Conservation (phyloP, 2,797 vertebrate species). For the Pseudomugil tenellus region DNA sequence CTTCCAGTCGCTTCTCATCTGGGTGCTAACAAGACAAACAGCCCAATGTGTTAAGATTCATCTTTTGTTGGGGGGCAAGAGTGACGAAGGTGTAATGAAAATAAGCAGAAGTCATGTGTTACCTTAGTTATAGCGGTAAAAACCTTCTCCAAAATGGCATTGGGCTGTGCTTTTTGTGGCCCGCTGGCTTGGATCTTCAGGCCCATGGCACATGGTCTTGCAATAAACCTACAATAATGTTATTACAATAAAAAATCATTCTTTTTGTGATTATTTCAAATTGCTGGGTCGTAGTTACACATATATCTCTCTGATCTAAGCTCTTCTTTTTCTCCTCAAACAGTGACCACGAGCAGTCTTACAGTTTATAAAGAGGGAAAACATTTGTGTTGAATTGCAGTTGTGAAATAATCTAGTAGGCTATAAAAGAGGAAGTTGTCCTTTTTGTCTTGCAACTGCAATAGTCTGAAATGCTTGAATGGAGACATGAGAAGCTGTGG, state of each 20-base stretch:
- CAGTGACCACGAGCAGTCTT: not conserved
- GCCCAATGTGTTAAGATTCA: not conserved
- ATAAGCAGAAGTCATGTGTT: not conserved
- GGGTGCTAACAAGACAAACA: conserved; percentile 86
- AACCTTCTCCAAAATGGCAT: conserved; percentile 98
- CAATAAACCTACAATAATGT: conserved; percentile 91
- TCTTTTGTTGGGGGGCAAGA: not conserved
- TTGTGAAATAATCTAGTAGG: not conserved
- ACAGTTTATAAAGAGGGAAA: not conserved
- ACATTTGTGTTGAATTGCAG: not conserved
- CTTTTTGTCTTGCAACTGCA: not conserved
- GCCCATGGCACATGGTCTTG: conserved; percentile 96
- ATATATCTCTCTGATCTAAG: not conserved
- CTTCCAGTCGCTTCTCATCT: conserved; percentile 96
- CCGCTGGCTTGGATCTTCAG: conserved; percentile 96
- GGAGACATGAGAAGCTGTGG: not conserved
- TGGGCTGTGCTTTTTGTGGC: conserved; percentile 94
- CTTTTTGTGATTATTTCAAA: not conserved
- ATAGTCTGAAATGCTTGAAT: not conserved
- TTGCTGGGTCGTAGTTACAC: not conserved
- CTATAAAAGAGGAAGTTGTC: not conserved
- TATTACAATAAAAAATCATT: no score
- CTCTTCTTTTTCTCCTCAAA: conserved; percentile 5
- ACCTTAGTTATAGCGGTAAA: conserved; percentile 99
- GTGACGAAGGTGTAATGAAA: not conserved